Evolutionary conservation across 2,888 invertebrate species (phyloP), one percentile per base, ranked within the genome.

Genomic region (Lepidocyrtoides sp.): DNA sequence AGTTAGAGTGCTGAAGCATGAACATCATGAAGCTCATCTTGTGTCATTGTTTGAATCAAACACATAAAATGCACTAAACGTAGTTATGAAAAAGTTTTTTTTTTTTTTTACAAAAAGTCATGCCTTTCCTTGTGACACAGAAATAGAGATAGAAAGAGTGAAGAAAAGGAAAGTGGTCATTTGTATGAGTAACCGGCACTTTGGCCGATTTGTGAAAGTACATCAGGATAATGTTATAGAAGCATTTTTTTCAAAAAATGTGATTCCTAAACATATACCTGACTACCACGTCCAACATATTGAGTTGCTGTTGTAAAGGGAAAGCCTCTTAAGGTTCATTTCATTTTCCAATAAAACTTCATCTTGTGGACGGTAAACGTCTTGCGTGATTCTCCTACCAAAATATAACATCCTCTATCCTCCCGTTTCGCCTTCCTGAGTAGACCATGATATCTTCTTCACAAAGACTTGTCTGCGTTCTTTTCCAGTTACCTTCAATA

Each of bases 321-420:
- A 72, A 92, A 92, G 91, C 91, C 93, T 92, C 92, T 91, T 93
- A 92, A 93, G 90, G 92, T 89, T 92, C 92, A 93, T 93, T 93
- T 89, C 92, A 93, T 93, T 94, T 93, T 94, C 93, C 92, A 93
- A 94, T 94, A 94, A 94, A 94, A 93, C 93, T 94, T 94, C 93
- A 94, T 94, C 92, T 93, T 90, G 91, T 91, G 86, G 92, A 93
- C 93, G 89, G 89, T 94, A 89, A 93, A 92, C 91, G 93, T 91
- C 92, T 91, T 92, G 83, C 92, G 93, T 93, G 93, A 91, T 91
- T 93, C 91, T 93, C 93, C 91, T 91, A 92, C 92, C 72, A 93
- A 93, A 93, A 92, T 36, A 86, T 77, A 32, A 36, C 57, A 12
- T 69, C 85, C 85, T 81, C 36, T 72, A 12, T 69, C 85, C 85